A percentile compares a stretch with the other conserved stretches of the same genome.
phyloP scores from a whole-genome alignment of 2,797 vertebrate species.

The Tarsius wallacei region DNA sequence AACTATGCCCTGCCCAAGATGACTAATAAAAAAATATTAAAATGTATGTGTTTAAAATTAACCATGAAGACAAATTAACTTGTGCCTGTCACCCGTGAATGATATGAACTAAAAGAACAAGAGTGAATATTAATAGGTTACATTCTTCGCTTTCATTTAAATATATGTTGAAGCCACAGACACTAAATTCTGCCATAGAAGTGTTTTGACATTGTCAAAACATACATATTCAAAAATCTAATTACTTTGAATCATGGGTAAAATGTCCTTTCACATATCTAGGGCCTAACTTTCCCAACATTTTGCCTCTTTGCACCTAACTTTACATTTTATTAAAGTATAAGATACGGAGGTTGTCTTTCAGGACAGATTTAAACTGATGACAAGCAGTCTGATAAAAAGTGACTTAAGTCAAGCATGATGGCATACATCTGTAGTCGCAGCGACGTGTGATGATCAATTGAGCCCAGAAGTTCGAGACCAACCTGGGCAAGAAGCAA shows the following conservation, averaged over 20 bases:
- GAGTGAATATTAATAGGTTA: neutral
- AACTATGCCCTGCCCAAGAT: neutral
- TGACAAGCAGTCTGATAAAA: conserved; percentile 73
- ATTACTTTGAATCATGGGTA: conserved; percentile 12
- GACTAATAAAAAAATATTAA: neutral
- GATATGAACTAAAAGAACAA: neutral
- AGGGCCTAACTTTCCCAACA: neutral
- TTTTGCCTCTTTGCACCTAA: neutral
- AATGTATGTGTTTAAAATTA: neutral
- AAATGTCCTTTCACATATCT: neutral
- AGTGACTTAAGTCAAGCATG: neutral
- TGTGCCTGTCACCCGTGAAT: neutral
- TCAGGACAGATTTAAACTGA: conserved; percentile 56
- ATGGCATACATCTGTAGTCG: neutral
- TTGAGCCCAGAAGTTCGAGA: neutral
- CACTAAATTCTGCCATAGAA: neutral
- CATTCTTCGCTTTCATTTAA: neutral
- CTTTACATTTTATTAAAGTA: conserved; percentile 67
- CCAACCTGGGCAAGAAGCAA: neutral
- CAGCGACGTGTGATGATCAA: neutral
- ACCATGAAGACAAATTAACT: neutral
- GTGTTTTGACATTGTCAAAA: neutral
- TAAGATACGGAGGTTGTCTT: conserved; percentile 40
- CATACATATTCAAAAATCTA: neutral
- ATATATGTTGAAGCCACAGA: neutral